Conservation (phyloP, 2,888 invertebrate genomes). For the Trissonchulus sp. region DNA sequence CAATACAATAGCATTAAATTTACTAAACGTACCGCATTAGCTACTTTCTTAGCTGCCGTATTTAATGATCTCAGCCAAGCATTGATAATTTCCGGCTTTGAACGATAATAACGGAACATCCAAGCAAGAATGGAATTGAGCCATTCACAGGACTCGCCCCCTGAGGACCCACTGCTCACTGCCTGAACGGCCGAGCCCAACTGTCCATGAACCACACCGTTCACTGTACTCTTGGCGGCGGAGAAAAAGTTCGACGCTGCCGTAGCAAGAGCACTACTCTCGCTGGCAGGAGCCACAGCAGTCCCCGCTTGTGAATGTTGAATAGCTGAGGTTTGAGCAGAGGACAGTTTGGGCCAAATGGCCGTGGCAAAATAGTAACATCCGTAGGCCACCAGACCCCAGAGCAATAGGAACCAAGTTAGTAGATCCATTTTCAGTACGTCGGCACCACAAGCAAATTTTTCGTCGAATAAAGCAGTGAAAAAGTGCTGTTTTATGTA, state of each 20-base stretch:
- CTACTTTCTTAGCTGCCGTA: slow-evolving; percentile 53
- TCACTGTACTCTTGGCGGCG: too few relatives aligned
- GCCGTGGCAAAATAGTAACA: background rate
- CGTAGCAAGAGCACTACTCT: too few relatives aligned
- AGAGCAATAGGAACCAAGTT: background rate
- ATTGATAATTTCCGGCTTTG: slow-evolving; percentile 50
- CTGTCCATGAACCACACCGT: background rate
- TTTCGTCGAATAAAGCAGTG: too few relatives aligned
- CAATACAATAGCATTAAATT: too few relatives aligned
- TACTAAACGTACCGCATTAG: slow-evolving; percentile 47
- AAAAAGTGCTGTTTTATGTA: too few relatives aligned
- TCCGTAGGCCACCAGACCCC: background rate
- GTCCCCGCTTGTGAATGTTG: background rate
- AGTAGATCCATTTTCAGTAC: slow-evolving; percentile 8
- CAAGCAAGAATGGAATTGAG: slow-evolving; percentile 51
- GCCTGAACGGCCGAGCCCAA: background rate
- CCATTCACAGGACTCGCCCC: slow-evolving; percentile 41
- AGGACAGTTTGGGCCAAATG: background rate
- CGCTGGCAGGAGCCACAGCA: background rate
- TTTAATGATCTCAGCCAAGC: slow-evolving; percentile 55
- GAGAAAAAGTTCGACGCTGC: too few relatives aligned
- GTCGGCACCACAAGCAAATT: background rate
- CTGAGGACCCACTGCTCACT: background rate
- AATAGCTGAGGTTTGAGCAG: background rate
- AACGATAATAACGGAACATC: slow-evolving; percentile 50